A percentile compares a stretch with the other conserved stretches of the same genome.
phyloP scores from a whole-genome alignment of 2,888 invertebrate genomes.

The Oxystoma pomonae region DNA sequence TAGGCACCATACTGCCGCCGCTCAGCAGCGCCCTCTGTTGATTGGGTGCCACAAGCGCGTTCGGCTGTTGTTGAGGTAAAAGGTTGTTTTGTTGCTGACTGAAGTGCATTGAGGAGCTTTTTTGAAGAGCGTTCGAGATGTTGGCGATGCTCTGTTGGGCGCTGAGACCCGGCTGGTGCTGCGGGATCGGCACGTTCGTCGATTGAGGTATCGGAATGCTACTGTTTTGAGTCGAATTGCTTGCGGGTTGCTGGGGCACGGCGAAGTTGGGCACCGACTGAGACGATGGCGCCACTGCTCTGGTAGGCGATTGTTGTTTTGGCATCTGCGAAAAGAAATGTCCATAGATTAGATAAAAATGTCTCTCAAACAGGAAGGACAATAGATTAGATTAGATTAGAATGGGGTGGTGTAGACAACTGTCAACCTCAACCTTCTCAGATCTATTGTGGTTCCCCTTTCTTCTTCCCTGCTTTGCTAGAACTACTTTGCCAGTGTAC shows the following conservation, averaged over 20 bases:
- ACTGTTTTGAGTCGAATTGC: neutral
- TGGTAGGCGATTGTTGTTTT: neutral
- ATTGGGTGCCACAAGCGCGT: neutral
- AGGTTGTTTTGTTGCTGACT: neutral
- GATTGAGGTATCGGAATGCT: neutral
- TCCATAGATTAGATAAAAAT: too few relatives aligned
- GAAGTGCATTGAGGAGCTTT: neutral
- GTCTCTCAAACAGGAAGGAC: too few relatives aligned
- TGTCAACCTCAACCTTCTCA: too few relatives aligned
- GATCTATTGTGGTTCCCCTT: too few relatives aligned
- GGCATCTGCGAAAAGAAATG: too few relatives aligned
- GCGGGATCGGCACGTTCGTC: neutral
- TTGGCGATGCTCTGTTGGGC: constrained; percentile 5
- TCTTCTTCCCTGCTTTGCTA: too few relatives aligned
- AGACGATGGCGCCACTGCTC: too few relatives aligned
- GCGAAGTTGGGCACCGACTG: neutral
- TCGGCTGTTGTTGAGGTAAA: neutral
- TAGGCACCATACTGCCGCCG: too few relatives aligned
- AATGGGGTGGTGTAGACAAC: too few relatives aligned
- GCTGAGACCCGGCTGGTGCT: neutral
- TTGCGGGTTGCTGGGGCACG: neutral
- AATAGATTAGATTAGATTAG: too few relatives aligned
- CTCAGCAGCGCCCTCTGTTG: neutral
- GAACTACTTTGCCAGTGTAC: too few relatives aligned
- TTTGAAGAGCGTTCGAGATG: constrained; percentile 13